Evolutionary conservation across 2,113 vertebrate genomes (phyloP), one percentile per base, ranked within the genome.

Genomic region (Etia nguti): DNA sequence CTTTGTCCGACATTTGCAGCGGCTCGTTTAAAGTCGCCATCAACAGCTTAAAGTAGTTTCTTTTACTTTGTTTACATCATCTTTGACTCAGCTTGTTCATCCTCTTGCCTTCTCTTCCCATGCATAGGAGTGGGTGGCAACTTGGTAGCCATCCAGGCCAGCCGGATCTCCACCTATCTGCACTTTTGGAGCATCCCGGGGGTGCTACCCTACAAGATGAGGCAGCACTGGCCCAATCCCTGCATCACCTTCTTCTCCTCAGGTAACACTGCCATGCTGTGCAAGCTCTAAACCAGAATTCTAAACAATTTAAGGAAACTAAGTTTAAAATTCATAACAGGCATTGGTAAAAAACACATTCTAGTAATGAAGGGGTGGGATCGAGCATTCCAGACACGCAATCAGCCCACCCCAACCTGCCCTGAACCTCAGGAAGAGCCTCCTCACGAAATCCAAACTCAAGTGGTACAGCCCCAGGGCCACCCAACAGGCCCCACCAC

Each of bases 71-170:
- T 75, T 50, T 75, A 11, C 26, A 20, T 50, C 6, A 7, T 50
- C 24, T 20, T 50, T 50, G 16, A 50, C 70, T 50, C 43, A 20
- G 24, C 43, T 75, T 4, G 1, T 43, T 55, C 9, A 24, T 81
- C 24, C 36, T 59, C 79, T 81, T 22, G 41, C 68, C 22, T 80
- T 50, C 31, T 85, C 36, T 87, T 10, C 13, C n/a, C 34, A 1
- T 89, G 12, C 88, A 38, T 29, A 96, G 98, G 98, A 90, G 98
- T 99, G 18, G 99, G 98, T 8, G 99, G 98, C 50, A 99, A 99
- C 92, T 94, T 99, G 92, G 99, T 98, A 1, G 98, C 98, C 85
- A 98, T 99, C 92, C 99, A 99, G 94, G 98, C 97, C 86, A 99
- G 99, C 88, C 96, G 98, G 36, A 97, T 99, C 89, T 99, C 99